Evolutionary conservation across 1,140 invertebrate species (phyloP).

Genomic region (Megalonaias nervosa): DNA sequence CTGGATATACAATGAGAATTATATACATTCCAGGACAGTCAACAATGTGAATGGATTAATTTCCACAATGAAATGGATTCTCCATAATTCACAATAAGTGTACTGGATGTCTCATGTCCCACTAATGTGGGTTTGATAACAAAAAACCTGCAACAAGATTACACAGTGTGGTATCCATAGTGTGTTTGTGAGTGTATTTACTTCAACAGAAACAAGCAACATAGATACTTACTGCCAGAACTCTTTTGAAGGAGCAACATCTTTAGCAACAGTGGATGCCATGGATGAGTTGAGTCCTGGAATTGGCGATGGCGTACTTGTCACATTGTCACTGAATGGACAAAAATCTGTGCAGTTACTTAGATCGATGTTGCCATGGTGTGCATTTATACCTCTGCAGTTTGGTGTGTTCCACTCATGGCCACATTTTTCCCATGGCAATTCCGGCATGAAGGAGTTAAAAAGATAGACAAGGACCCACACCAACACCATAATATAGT

Average conservation of each 20-base stretch:
- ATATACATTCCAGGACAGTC: no score
- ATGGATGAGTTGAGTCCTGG: background rate
- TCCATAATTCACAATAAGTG: no score
- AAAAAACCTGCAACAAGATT: background rate
- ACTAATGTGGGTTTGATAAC: no score
- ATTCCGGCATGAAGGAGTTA: slow-evolving; percentile 70
- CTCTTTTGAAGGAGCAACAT: slow-evolving; percentile 35
- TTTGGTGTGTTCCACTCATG: slow-evolving; percentile 87
- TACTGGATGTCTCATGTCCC: no score
- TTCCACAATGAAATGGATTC: no score
- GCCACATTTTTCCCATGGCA: slow-evolving; percentile 94
- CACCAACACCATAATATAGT: slow-evolving; percentile 79
- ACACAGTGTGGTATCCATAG: background rate
- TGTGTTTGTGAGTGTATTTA: background rate
- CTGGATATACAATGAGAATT: no score
- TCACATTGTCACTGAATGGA: background rate
- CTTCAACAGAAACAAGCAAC: background rate
- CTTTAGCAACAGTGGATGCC: background rate
- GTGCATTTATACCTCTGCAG: slow-evolving; percentile 31
- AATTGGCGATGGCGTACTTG: slow-evolving; percentile 8
- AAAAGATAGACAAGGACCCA: slow-evolving; percentile 95
- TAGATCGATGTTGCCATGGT: no score
- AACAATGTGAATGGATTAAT: background rate
- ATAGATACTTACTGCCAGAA: slow-evolving; percentile 51
- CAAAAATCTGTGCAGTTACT: no score